phyloP scores from a whole-genome alignment of 2,113 vertebrate species.

The Rattus rattus region DNA sequence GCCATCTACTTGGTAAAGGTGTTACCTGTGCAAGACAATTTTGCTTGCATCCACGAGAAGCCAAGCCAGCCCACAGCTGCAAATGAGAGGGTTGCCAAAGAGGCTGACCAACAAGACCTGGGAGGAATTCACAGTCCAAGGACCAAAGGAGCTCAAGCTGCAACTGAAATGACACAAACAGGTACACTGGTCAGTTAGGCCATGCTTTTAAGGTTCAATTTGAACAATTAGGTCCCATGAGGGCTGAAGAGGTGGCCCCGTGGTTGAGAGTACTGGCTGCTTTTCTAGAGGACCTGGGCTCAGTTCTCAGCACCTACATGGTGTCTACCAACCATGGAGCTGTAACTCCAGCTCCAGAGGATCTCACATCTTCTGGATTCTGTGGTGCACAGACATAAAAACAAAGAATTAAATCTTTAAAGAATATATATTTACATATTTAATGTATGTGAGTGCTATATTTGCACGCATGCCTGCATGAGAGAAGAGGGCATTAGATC shows the following conservation, averaged over 20 bases:
- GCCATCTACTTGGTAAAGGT: neutral
- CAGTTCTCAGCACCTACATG: neutral
- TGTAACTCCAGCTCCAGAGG: neutral
- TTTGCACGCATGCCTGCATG: neutral
- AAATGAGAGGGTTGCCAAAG: slow-evolving; percentile 85
- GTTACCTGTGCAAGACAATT: slow-evolving; percentile 84
- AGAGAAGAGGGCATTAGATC: neutral
- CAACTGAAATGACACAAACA: slow-evolving; percentile 83
- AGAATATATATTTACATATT: neutral
- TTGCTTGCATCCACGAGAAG: slow-evolving; percentile 75
- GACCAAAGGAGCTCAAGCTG: slow-evolving; percentile 85
- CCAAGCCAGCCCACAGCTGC: slow-evolving; percentile 87
- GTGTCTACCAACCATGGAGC: neutral
- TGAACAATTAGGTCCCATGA: neutral
- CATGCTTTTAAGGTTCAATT: neutral
- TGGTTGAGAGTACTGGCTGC: neutral
- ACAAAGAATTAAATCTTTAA: neutral
- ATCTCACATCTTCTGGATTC: neutral
- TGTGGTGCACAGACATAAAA: neutral
- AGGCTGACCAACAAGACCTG: slow-evolving; percentile 79
- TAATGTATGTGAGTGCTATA: neutral
- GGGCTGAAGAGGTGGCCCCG: neutral
- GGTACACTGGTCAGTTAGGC: neutral
- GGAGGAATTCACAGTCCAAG: slow-evolving; percentile 82
- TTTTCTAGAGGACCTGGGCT: neutral